Percentiles rank a stretch among this genome's conserved stretches.
phyloP scores from a whole-genome alignment of 2,797 vertebrate species.

The Hippopotamyrus pictus region DNA sequence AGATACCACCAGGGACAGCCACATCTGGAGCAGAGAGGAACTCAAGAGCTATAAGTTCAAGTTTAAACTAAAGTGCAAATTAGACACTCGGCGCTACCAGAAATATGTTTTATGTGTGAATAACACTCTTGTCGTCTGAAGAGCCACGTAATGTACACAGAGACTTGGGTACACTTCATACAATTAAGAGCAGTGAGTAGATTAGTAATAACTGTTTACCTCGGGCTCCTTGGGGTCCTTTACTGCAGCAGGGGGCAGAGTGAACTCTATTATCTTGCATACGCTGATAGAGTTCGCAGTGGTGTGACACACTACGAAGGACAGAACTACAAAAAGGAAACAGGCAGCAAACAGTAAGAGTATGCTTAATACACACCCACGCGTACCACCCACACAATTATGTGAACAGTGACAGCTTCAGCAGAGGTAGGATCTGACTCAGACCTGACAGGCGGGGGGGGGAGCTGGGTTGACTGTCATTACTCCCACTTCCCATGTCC shows the following conservation, averaged over 20 bases:
- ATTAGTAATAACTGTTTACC: conserved; percentile 10
- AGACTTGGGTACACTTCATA: background rate
- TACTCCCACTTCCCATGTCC: background rate
- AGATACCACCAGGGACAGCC: conserved; percentile 48
- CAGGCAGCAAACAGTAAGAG: background rate
- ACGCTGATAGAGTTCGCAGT: background rate
- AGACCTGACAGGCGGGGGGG: conserved; percentile 23
- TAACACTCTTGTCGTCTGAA: background rate
- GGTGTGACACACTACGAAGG: conserved; percentile 39
- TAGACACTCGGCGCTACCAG: background rate
- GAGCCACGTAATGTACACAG: background rate
- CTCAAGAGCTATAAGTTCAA: background rate
- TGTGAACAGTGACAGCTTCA: background rate
- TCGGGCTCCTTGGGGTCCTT: background rate
- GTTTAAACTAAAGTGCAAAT: background rate
- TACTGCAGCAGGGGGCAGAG: background rate
- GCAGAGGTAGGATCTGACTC: background rate
- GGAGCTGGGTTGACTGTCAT: background rate
- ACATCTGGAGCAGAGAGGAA: conserved; percentile 30
- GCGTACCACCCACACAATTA: background rate
- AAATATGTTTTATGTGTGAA: background rate
- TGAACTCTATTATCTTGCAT: conserved; percentile 42
- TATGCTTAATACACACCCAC: background rate
- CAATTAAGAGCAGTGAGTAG: background rate
- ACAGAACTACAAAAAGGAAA: conserved; percentile 32